Evolutionary conservation across 2,888 invertebrate genomes (phyloP), one percentile per base, ranked within the genome.

Genomic region (Ochropleura plecta): DNA sequence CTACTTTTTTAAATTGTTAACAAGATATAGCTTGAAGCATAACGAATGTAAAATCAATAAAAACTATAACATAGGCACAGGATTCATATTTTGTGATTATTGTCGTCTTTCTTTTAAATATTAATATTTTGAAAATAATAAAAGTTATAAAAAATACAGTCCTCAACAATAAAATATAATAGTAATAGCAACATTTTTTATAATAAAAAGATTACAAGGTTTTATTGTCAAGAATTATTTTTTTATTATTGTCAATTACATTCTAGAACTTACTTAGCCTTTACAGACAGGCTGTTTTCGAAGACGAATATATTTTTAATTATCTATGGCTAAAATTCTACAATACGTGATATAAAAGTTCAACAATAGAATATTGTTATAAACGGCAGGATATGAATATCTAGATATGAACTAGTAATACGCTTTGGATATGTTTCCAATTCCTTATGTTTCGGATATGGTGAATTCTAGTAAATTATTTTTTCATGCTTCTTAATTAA

Each of bases 351-450:
- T 84, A 82, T 64, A 82, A 84, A 84, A 86, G 78, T 81, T 86
- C 76, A 84, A 86, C 83, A 85, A 46, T 83, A 81, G 64, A 83
- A n/a, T n/a, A n/a, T 78, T 66, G 57, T 69, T 86, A 83, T 18
- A 86, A 86, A 86, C 69, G 85, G 83, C 83, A 86, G 83, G 87
- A 85, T 86, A 85, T 86, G 85, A 73, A 51, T 63, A 63, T 66
- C 68, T 77, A 79, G 76, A 76, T 83, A 83, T 78, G 70, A 44
- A 72, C 72, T 85, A 71, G 18, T 62, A 48, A 64, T 46, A 76
- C 48, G 46, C 65, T 72, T 67, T 70, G 59, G 83, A 85, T 85
- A 83, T 84, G 85, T 76, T 48, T 70, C 63, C 55, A 78, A 74
- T 66, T 59, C 30, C 30, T 46, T 70, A 72, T 60, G 57, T 70